phyloP scores from a whole-genome alignment of 2,113 vertebrate genomes.

The Onychorhynchus coronatus region DNA sequence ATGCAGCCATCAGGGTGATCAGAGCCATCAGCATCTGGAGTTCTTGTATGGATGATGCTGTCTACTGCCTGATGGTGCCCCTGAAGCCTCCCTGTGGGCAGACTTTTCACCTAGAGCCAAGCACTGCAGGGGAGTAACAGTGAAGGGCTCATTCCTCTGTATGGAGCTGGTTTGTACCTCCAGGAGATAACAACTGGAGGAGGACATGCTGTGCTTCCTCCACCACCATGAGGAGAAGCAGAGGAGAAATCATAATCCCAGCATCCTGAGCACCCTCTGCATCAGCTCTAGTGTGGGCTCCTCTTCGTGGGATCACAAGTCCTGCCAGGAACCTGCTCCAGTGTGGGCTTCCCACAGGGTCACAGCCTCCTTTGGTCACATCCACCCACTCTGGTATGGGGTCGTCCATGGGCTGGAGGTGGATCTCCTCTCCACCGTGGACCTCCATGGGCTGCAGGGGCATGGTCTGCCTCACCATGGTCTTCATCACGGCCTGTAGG shows the following conservation, averaged over 20 bases:
- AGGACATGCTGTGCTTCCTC: background rate
- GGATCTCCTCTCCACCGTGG: background rate
- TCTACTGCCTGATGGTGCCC: background rate
- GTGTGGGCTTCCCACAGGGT: background rate
- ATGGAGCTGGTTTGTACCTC: background rate
- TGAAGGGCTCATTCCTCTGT: rapidly evolving
- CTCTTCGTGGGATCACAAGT: background rate
- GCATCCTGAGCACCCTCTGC: background rate
- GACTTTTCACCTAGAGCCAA: background rate
- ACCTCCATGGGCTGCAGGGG: background rate
- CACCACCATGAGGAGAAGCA: background rate
- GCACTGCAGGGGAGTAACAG: background rate
- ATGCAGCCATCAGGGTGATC: background rate
- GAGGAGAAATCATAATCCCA: background rate
- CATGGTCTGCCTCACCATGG: background rate
- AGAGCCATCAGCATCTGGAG: background rate
- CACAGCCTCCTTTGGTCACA: background rate
- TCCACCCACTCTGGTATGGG: background rate
- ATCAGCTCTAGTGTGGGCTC: background rate
- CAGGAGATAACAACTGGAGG: background rate
- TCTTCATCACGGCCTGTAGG: background rate
- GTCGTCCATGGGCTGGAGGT: background rate
- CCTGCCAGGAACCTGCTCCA: background rate
- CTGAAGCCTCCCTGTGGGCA: background rate
- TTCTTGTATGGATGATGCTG: background rate